Conservation (phyloP, 2,113 vertebrate species). For the Daphoenositta chrysoptera region DNA sequence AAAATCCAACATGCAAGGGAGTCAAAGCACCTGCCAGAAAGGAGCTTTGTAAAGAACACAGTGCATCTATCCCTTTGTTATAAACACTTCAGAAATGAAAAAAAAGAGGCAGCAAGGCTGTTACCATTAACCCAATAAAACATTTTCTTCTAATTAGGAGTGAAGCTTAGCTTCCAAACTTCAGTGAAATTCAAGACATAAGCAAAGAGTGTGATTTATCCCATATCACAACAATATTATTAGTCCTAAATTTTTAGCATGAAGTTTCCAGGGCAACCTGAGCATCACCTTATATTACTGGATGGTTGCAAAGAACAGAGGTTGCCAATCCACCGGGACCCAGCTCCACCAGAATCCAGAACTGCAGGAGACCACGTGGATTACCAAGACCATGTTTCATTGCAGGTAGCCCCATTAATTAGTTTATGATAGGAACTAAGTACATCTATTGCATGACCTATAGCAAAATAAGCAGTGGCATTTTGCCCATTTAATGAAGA, state of each 20-base stretch:
- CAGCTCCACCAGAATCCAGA: not conserved
- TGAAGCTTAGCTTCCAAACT: not conserved
- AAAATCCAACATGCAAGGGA: not conserved
- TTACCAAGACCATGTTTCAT: not conserved
- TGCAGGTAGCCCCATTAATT: not conserved
- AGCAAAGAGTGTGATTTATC: not conserved
- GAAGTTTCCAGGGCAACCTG: not conserved
- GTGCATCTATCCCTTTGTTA: not conserved
- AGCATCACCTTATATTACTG: not conserved
- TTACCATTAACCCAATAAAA: not conserved
- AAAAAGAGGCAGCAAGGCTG: not conserved
- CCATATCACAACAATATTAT: not conserved
- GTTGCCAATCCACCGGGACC: not conserved
- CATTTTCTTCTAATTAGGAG: not conserved
- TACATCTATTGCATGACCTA: not conserved
- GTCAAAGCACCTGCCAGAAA: not conserved
- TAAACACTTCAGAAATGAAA: not conserved
- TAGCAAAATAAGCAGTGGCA: not conserved
- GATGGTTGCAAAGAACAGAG: not conserved
- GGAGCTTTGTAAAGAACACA: not conserved
- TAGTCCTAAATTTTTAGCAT: not conserved
- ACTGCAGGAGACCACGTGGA: not conserved
- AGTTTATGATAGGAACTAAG: not conserved
- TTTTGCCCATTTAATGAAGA: not conserved
- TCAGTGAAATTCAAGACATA: not conserved